Conservation (phyloP, 2,113 vertebrate species). For the Callipepla californica region DNA sequence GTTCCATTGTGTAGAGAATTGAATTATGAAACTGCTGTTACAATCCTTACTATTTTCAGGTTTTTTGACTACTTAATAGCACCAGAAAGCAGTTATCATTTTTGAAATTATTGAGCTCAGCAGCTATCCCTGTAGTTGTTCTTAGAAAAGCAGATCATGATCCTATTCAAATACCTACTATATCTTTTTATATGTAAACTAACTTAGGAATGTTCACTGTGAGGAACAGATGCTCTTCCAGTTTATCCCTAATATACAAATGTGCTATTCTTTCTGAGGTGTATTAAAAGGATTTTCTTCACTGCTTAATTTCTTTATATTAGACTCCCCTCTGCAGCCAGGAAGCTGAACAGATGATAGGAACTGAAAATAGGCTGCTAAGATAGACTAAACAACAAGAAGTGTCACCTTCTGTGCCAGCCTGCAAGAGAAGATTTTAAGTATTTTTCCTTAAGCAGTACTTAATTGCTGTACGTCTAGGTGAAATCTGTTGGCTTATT, state of each 20-base stretch:
- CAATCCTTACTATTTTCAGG: not conserved
- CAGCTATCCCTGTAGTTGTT: not conserved
- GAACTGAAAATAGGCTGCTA: conserved; percentile 18
- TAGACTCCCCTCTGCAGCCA: conserved; percentile 35
- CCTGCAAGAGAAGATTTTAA: not conserved
- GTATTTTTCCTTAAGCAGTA: conserved; percentile 6
- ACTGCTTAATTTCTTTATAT: conserved; percentile 53
- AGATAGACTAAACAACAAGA: not conserved
- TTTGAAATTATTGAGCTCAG: not conserved
- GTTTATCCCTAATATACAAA: not conserved
- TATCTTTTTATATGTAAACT: not conserved
- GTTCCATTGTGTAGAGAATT: not conserved
- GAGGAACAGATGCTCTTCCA: not conserved
- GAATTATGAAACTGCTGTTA: conserved; percentile 37
- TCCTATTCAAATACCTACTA: not conserved
- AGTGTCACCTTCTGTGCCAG: not conserved
- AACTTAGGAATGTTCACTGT: not conserved
- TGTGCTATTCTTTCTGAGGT: conserved; percentile 37
- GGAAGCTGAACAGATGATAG: conserved; percentile 19
- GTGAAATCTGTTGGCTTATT: conserved; percentile 5
- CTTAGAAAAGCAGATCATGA: conserved; percentile 25
- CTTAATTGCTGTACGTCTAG: conserved; percentile 8
- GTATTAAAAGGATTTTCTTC: conserved; percentile 42
- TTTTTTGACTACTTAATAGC: conserved; percentile 24
- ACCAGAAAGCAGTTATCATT: not conserved